Evolutionary conservation across 2,113 vertebrate genomes (phyloP).

Genomic region (Chamaea fasciata): DNA sequence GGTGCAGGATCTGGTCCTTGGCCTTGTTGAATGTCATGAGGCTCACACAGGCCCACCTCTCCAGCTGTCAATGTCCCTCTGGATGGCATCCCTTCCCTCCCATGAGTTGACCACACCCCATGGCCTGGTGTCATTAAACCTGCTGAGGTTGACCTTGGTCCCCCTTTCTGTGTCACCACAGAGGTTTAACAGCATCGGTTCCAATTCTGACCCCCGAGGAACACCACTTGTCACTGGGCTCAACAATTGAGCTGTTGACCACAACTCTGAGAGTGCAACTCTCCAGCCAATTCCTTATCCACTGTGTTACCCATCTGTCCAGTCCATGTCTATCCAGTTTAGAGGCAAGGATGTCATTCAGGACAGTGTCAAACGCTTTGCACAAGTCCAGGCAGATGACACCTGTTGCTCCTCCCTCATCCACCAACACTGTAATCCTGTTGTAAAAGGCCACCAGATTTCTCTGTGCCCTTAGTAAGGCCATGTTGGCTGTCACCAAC

Average conservation of each 20-base stretch:
- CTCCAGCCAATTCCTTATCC: not conserved
- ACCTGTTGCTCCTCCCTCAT: not conserved
- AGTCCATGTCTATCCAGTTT: not conserved
- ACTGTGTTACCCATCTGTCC: not conserved
- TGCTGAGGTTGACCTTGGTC: accelerated
- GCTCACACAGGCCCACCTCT: not conserved
- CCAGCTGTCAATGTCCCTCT: not conserved
- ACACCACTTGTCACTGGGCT: not conserved
- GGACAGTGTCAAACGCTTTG: not conserved
- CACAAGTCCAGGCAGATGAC: not conserved
- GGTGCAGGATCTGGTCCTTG: not conserved
- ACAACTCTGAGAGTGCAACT: not conserved
- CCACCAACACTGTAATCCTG: not conserved
- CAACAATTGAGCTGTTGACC: not conserved
- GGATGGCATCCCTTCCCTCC: not conserved
- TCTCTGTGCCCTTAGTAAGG: not conserved
- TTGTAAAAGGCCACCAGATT: not conserved
- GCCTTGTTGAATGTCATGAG: not conserved
- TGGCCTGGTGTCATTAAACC: not conserved
- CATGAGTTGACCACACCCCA: accelerated
- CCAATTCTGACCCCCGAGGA: not conserved
- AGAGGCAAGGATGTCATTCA: not conserved
- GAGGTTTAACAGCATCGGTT: accelerated
- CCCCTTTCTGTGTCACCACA: too few species aligned
- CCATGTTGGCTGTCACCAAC: not conserved